These are phyloP conservation scores for Oscheius sp. DNA, from an alignment of 2,888 invertebrate species.

Conservation along the genomic window DNA sequence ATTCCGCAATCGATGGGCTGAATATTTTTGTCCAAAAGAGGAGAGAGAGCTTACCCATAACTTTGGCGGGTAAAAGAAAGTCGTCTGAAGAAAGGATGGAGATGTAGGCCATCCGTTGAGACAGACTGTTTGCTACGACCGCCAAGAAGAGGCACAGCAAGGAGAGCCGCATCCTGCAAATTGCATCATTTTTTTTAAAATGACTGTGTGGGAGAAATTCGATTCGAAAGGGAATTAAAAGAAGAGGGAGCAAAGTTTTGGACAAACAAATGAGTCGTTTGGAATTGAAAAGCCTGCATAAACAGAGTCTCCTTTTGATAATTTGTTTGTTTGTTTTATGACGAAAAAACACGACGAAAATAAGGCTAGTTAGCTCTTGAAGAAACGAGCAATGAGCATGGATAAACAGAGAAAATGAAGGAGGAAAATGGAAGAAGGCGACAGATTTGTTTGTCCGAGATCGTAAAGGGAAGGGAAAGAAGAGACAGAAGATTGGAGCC, in stretches of 20 bases:
- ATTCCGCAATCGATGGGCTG: slow-evolving; percentile 46
- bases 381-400: too few species aligned
- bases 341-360: too few species aligned
- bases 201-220: too few species aligned
- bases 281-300: too few species aligned
- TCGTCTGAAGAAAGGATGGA: slow-evolving; percentile 50
- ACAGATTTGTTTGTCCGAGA: background rate
- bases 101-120: slow-evolving; percentile 33
- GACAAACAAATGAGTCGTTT: too few species aligned
- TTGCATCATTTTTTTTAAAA: too few species aligned
- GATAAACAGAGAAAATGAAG: too few species aligned
- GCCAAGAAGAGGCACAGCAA: slow-evolving; percentile 16
- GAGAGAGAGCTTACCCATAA: slow-evolving; percentile 46
- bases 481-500: background rate
- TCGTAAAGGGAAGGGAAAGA: background rate
- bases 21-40: slow-evolving; percentile 11
- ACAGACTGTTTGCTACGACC: background rate
- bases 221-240: background rate
- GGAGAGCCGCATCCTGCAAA: slow-evolving; percentile 12
- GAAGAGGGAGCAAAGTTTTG: background rate
- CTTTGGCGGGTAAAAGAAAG: slow-evolving; percentile 54
- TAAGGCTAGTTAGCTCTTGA: too few species aligned
- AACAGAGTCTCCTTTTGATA: too few species aligned
- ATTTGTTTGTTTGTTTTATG: too few species aligned
- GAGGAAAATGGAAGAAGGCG: too few species aligned